Evolutionary conservation across 2,888 invertebrate genomes (phyloP).

Genomic region (Frankliniella fusca): DNA sequence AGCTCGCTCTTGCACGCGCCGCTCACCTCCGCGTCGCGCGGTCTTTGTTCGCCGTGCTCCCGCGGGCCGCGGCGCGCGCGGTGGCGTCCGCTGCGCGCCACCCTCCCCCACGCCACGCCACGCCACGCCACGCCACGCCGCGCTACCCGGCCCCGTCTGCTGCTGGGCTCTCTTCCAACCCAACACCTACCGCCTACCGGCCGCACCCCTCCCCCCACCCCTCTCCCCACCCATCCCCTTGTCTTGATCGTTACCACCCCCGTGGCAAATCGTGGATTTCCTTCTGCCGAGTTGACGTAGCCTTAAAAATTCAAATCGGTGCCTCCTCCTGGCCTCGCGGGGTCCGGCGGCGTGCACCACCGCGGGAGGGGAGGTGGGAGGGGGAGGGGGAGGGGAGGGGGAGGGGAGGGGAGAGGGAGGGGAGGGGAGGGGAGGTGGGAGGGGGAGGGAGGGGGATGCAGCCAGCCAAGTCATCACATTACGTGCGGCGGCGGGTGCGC

Average conservation of each 20-base stretch:
- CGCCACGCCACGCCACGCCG: neutral
- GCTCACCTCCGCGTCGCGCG: too few species aligned
- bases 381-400: too few species aligned
- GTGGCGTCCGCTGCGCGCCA: neutral
- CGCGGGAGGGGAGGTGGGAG: too few species aligned
- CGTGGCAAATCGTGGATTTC: slow-evolving; percentile 26
- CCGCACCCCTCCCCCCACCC: neutral
- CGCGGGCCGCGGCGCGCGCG: neutral
- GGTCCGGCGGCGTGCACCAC: too few species aligned
- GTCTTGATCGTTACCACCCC: neutral
- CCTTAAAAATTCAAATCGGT: slow-evolving; percentile 25
- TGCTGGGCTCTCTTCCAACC: neutral
- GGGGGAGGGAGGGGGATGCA: neutral
- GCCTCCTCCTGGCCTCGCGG: too few species aligned
- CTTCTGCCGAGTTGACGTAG: slow-evolving; percentile 14
- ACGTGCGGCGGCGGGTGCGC: neutral
- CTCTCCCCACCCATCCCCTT: neutral
- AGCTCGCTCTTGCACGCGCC: too few species aligned
- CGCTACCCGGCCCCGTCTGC: neutral
- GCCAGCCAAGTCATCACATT: slow-evolving; percentile 22
- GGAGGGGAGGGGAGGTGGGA: too few species aligned
- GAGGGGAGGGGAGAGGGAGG: too few species aligned
- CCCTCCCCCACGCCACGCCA: neutral
- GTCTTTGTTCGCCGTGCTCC: neutral
- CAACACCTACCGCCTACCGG: neutral